A percentile compares a stretch with the other conserved stretches of the same genome.
phyloP scores from a whole-genome alignment of 2,888 invertebrate genomes.

The Notodonta dromedarius region DNA sequence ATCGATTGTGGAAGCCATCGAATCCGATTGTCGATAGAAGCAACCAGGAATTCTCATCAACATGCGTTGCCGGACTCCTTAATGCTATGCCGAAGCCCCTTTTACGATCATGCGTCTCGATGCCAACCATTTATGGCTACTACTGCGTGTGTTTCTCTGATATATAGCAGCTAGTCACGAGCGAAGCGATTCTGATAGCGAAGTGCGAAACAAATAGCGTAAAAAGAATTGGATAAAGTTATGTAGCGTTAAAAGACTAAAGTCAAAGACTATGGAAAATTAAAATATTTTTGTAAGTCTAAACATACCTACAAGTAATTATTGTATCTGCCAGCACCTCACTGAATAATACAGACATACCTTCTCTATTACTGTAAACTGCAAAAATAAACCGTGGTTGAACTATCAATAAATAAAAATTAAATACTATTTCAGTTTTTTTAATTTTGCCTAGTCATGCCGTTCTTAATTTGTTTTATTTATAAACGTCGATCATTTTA shows the following conservation, averaged over 20 bases:
- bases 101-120: slow-evolving; percentile 53
- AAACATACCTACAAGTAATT: too few relatives aligned
- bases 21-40: slow-evolving; percentile 40
- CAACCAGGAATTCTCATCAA: slow-evolving; percentile 43
- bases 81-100: slow-evolving; percentile 52
- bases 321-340: too few relatives aligned
- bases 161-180: slow-evolving; percentile 44
- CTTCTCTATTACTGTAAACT: too few relatives aligned
- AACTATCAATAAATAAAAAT: too few relatives aligned
- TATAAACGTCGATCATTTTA: background rate
- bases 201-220: slow-evolving; percentile 23
- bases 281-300: too few relatives aligned
- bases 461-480: background rate
- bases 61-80: slow-evolving; percentile 46
- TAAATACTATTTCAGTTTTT: too few relatives aligned
- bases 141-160: slow-evolving; percentile 52
- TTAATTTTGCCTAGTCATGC: too few relatives aligned
- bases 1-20: slow-evolving; percentile 39
- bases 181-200: slow-evolving; percentile 47
- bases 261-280: too few relatives aligned
- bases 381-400: too few relatives aligned
- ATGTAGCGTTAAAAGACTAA: background rate
- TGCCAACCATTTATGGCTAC: slow-evolving; percentile 52
- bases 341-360: too few relatives aligned
- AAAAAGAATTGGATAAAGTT: slow-evolving; percentile 5